Evolutionary conservation across 2,888 invertebrate species (phyloP), one percentile per base, ranked within the genome.

Genomic region (Branchinecta sandiegonensis): DNA sequence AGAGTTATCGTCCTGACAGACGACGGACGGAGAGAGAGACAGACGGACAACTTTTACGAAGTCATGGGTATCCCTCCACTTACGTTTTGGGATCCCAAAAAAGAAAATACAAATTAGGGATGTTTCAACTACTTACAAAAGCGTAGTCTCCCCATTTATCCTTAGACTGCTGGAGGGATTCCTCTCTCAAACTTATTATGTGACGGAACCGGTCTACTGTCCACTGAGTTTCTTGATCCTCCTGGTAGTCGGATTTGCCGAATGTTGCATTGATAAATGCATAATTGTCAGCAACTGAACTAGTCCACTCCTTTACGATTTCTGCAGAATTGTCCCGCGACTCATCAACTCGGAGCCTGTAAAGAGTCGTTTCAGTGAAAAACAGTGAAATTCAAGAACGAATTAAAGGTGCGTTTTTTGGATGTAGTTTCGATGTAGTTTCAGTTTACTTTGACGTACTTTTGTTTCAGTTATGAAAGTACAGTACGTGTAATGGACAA

Each of bases 101-200:
- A 56, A 7, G n/a, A 56, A 56, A 10, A 23, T 17, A 8, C 23
- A 9, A 56, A 10, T 8, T 56, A 17, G 8, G 10, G 2, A 56
- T n/a, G 12, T 17, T 10, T 9, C 63, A 56, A 14, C 67, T 70
- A 81, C 84, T 83, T 81, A 93, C 92, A 81, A 91, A 87, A 71
- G 93, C 77, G 78, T 84, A 96, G 79, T 95, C 94, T 8, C 93
- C 90, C 93, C 94, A 94, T 68, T 84, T 82, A 72, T 83, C 78
- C 72, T 88, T 83, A 0, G 88, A 91, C 76, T 84, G 82, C 56
- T 83, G 77, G 10, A 94, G 77, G 1, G 89, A 89, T 72, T 84
- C 79, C 77, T 94, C 90, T 73, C 93, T 84, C 65, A 93, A 76
- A 23, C 80, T 76, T 71, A 95, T 94, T 13, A 96, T 79, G 78